Evolutionary conservation across 2,888 invertebrate genomes (phyloP).

Genomic region (Neria commutata): DNA sequence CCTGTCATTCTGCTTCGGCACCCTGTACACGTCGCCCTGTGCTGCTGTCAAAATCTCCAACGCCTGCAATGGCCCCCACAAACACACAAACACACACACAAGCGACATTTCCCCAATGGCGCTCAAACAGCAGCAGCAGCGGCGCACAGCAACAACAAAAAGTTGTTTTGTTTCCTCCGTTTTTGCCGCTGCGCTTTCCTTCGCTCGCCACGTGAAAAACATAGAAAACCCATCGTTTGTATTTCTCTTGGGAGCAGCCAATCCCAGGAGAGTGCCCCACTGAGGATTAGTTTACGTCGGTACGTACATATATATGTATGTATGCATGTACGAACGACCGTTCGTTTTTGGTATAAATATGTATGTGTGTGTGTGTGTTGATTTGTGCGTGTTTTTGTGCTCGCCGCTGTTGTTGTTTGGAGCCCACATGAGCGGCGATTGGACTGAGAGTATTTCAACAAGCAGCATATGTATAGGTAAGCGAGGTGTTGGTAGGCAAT

Average conservation of each 20-base stretch:
- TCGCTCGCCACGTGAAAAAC: constrained; percentile 52
- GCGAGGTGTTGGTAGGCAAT: too few relatives aligned
- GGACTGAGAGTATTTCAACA: too few relatives aligned
- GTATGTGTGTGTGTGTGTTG: constrained; percentile 13
- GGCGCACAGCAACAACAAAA: constrained; percentile 16
- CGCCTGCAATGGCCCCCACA: too few relatives aligned
- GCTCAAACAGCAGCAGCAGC: constrained; percentile 11
- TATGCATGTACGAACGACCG: constrained; percentile 49
- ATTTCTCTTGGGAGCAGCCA: constrained; percentile 61
- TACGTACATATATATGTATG: constrained; percentile 30
- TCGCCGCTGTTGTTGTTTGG: constrained; percentile 21
- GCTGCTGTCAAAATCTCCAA: too few relatives aligned
- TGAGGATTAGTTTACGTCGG: constrained; percentile 45
- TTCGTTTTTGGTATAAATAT: constrained; percentile 33
- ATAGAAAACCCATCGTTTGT: constrained; percentile 62
- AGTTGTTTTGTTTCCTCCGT: constrained; percentile 29
- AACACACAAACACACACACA: constrained; percentile 5
- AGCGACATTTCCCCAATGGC: constrained; percentile 44
- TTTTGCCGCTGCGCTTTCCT: too few relatives aligned
- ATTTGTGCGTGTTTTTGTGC: constrained; percentile 16
- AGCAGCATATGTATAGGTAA: too few relatives aligned
- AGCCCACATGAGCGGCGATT: constrained; percentile 1
- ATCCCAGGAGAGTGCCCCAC: constrained; percentile 57
- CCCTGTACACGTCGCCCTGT: too few relatives aligned
- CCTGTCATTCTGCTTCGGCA: too few relatives aligned